phyloP scores from a whole-genome alignment of 2,113 vertebrate genomes.

The mouse (Mus musculus) region GRCm39 chr6:109162001-109162500 shows the following conservation, averaged over 20 bases:
- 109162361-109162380: not conserved
- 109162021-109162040: not conserved
- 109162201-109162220: conserved; percentile 8
- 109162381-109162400: not conserved
- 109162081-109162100: not conserved
- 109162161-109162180: not conserved
- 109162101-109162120: not conserved
- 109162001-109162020: not conserved
- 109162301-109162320: not conserved
- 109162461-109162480: not conserved
- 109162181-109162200: not conserved
- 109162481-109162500: not conserved
- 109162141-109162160: not conserved
- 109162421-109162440: not conserved
- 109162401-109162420: not conserved
- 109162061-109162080: not conserved
- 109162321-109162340: not conserved
- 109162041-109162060: not conserved
- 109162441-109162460: not conserved
- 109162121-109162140: not conserved
- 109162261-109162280: not conserved
- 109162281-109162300: not conserved
- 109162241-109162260: not conserved
- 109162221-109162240: conserved; percentile 16
- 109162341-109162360: not conserved